Conservation (phyloP, 1,140 invertebrate genomes). For the Chironomus tepperi region DNA sequence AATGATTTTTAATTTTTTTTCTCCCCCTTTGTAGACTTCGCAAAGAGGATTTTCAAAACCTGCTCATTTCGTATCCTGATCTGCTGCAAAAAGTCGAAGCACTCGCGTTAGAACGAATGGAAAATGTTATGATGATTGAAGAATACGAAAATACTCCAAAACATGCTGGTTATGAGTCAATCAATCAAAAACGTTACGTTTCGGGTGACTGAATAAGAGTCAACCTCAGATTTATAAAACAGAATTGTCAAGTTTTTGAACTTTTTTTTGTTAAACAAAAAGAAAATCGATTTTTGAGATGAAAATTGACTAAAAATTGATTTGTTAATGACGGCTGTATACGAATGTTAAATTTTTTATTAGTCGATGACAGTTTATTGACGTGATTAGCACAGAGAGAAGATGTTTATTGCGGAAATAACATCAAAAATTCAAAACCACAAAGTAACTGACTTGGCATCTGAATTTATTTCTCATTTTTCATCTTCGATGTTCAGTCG, state of each 20-base stretch:
- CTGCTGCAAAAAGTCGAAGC: slow-evolving; percentile 16
- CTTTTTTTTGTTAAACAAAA: too few relatives aligned
- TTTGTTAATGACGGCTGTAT: too few relatives aligned
- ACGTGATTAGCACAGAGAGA: neutral
- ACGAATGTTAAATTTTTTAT: too few relatives aligned
- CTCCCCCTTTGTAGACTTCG: neutral
- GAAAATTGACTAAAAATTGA: neutral
- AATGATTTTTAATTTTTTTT: neutral
- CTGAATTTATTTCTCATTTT: neutral
- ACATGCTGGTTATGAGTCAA: neutral
- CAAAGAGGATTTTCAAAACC: neutral
- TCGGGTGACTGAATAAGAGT: neutral
- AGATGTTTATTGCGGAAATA: neutral
- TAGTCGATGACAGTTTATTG: neutral
- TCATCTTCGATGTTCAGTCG: neutral
- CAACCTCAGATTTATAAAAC: neutral
- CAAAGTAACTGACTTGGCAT: neutral
- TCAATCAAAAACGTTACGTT: neutral
- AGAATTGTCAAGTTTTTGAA: neutral
- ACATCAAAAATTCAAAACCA: neutral
- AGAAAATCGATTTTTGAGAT: neutral
- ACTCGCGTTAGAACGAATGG: neutral
- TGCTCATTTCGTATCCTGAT: neutral
- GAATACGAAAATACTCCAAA: neutral
- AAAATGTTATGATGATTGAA: slow-evolving; percentile 2